Evolutionary conservation across 2,797 vertebrate genomes (phyloP).

Genomic region (Tadarida brasiliensis): DNA sequence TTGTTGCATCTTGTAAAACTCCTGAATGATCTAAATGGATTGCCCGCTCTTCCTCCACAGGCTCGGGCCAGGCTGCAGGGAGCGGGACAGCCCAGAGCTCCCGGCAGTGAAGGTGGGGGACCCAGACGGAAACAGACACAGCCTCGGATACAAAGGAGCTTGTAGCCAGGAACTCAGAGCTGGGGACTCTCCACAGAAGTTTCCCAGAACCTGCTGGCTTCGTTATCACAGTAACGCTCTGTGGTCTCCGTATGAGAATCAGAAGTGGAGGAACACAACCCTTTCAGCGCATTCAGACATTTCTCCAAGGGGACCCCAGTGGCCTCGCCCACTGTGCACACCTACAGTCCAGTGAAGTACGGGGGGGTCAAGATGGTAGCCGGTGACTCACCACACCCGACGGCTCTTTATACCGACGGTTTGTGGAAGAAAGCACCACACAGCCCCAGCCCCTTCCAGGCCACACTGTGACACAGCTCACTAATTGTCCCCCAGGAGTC

Average conservation of each 20-base stretch:
- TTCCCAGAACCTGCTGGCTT: background rate
- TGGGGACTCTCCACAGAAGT: background rate
- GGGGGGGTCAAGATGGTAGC: background rate
- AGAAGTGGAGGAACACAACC: background rate
- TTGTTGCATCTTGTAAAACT: background rate
- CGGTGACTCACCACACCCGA: background rate
- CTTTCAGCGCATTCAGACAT: too few species aligned
- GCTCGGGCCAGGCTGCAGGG: background rate
- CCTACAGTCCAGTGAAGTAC: background rate
- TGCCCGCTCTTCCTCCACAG: background rate
- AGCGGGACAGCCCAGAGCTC: accelerated
- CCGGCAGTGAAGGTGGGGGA: accelerated
- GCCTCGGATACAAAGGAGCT: background rate
- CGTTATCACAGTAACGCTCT: accelerated
- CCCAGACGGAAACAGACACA: background rate
- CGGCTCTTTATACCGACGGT: background rate
- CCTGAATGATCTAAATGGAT: background rate
- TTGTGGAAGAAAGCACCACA: background rate
- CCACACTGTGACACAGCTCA: background rate
- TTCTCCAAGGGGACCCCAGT: background rate
- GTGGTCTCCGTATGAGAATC: background rate
- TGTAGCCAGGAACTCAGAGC: background rate
- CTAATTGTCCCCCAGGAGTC: background rate
- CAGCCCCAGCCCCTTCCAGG: background rate
- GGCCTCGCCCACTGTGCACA: accelerated